Evolutionary conservation across 2,797 vertebrate genomes (phyloP).

Genomic region (Scolopax rusticola): DNA sequence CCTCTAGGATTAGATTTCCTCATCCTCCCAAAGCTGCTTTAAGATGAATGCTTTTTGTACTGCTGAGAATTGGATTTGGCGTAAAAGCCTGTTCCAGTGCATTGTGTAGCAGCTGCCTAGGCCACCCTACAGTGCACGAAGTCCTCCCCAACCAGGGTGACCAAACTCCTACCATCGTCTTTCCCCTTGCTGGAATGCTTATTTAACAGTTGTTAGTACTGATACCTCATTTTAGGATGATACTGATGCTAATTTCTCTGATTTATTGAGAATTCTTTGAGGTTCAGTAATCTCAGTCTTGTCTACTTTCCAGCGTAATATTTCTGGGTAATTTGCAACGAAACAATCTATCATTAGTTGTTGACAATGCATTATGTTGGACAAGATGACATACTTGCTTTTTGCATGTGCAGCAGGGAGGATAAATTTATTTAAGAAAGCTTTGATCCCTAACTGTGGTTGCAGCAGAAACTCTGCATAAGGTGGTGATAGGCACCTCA

Average conservation of each 20-base stretch:
- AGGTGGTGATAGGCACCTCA: neutral
- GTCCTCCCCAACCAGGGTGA: neutral
- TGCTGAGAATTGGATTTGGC: conserved; percentile 16
- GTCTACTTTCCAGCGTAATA: neutral
- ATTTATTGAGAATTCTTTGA: neutral
- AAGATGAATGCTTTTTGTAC: conserved; percentile 33
- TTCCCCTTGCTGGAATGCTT: neutral
- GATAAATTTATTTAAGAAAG: neutral
- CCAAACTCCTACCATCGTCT: neutral
- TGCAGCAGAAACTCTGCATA: neutral
- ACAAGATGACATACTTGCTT: neutral
- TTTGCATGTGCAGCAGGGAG: neutral
- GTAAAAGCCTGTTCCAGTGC: neutral
- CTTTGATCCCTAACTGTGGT: neutral
- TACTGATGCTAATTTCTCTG: neutral
- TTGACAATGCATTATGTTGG: neutral
- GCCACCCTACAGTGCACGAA: fast-evolving
- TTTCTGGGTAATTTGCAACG: neutral
- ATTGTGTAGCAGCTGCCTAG: neutral
- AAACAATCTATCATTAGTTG: neutral
- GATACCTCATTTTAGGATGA: neutral
- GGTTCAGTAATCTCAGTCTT: neutral
- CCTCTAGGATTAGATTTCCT: conserved; percentile 43
- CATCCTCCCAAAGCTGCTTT: conserved; percentile 50
- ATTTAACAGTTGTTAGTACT: neutral